phyloP scores from a whole-genome alignment of 2,888 invertebrate genomes.

The Trichopria drosophilae region DNA sequence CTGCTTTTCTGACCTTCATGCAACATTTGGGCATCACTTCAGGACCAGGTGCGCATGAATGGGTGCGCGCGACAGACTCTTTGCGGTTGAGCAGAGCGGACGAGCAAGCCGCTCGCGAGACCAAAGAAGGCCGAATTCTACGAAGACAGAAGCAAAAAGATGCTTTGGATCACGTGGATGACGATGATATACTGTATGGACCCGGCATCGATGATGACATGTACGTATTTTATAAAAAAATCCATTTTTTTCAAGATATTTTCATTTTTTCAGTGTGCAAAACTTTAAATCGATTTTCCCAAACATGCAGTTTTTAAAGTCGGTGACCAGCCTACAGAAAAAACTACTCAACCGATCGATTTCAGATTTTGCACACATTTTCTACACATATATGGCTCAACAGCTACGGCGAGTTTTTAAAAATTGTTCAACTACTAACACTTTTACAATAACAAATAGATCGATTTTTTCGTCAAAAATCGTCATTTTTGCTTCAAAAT shows the following conservation, averaged over 20 bases:
- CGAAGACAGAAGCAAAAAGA: slow-evolving; percentile 8
- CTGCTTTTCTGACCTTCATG: slow-evolving; percentile 2
- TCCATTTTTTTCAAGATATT: slow-evolving; percentile 5
- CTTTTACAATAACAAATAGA: slow-evolving; percentile 32
- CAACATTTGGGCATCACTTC: slow-evolving; percentile 16
- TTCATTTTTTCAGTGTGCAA: slow-evolving; percentile 11
- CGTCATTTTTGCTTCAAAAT: slow-evolving; percentile 20
- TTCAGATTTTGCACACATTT: slow-evolving; percentile 26
- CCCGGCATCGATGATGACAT: slow-evolving; percentile 8
- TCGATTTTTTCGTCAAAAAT: slow-evolving; percentile 33
- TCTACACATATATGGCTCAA: slow-evolving; percentile 16
- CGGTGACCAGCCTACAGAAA: slow-evolving; percentile 12
- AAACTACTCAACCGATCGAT: slow-evolving; percentile 29
- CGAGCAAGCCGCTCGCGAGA: slow-evolving; percentile 5
- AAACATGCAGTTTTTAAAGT: slow-evolving; percentile 21
- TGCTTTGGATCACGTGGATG: slow-evolving; percentile 5
- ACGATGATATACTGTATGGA: slow-evolving; percentile 3
- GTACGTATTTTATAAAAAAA: slow-evolving; percentile 13
- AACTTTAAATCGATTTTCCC: slow-evolving; percentile 26
- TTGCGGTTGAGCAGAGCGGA: slow-evolving; percentile 8
- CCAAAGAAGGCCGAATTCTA: slow-evolving; percentile 5
- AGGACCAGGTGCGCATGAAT: slow-evolving; percentile 25
- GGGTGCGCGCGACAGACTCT: slow-evolving; percentile 10
- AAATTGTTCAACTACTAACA: slow-evolving; percentile 1
- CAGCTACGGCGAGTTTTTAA: slow-evolving; percentile 5